Conservation (phyloP, 2,797 vertebrate species). For the Manis crassicaudata region DNA sequence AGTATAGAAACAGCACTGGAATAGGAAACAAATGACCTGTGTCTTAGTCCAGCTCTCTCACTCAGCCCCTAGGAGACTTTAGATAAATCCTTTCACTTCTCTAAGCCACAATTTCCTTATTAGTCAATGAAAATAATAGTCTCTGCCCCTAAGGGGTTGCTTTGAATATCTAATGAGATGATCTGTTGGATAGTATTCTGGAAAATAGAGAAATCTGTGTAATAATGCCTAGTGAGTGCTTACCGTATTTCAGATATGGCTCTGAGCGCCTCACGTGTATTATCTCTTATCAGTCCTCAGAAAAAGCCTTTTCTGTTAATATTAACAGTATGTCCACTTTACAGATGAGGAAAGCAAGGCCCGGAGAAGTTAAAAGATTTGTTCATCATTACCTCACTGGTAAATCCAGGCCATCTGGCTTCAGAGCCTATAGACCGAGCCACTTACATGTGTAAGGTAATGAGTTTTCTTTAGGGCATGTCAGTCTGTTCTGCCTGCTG, state of each 20-base stretch:
- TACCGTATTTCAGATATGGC: neutral
- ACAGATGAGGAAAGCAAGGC: slow-evolving; percentile 30
- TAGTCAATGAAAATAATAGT: slow-evolving; percentile 4
- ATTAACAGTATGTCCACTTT: slow-evolving; percentile 25
- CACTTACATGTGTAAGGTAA: neutral
- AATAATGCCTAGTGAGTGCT: neutral
- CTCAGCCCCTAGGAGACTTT: neutral
- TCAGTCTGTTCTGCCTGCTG: neutral
- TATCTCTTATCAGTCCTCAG: neutral
- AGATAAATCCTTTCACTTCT: slow-evolving; percentile 17
- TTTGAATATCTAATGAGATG: slow-evolving; percentile 24
- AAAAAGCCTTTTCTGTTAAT: neutral
- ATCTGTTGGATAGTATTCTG: neutral
- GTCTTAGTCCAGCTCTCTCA: neutral
- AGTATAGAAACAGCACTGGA: neutral
- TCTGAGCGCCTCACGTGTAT: neutral
- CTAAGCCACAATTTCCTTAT: slow-evolving; percentile 4
- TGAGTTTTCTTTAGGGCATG: neutral
- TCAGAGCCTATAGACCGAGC: neutral
- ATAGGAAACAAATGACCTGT: neutral
- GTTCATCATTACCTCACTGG: neutral
- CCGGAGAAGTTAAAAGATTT: slow-evolving; percentile 12
- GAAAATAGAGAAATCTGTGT: slow-evolving; percentile 14
- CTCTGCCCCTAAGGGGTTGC: neutral
- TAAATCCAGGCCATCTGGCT: neutral